Conservation (phyloP, 2,888 invertebrate genomes). For the Boloria selene region DNA sequence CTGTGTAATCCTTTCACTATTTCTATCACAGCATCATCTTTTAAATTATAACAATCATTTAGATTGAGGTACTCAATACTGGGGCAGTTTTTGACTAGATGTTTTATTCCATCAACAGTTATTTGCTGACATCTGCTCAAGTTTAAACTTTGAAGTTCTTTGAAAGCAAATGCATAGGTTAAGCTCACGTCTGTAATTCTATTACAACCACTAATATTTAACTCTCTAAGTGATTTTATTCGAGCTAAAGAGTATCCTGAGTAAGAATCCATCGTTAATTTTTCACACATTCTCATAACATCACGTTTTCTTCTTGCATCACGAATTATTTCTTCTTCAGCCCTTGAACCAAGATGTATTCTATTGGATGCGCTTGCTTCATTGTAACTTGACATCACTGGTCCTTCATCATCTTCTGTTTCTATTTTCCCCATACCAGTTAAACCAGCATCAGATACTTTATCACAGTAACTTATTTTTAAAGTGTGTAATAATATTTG, state of each 20-base stretch:
- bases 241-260: constrained; percentile 80
- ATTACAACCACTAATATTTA: constrained; percentile 87
- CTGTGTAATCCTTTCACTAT: constrained; percentile 69
- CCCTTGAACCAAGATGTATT: constrained; percentile 85
- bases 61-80: constrained; percentile 86
- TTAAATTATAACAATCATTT: constrained; percentile 85
- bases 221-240: constrained; percentile 77
- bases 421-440: constrained; percentile 84
- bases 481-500: constrained; percentile 82
- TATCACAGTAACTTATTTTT: constrained; percentile 85
- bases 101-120: constrained; percentile 84
- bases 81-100: constrained; percentile 85
- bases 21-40: constrained; percentile 81
- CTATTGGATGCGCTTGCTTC: constrained; percentile 53
- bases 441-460: constrained; percentile 86
- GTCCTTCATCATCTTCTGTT: constrained; percentile 56
- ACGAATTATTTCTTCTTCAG: constrained; percentile 86
- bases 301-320: constrained; percentile 85
- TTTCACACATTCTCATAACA: constrained; percentile 84
- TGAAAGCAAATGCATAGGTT: constrained; percentile 85
- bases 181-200: constrained; percentile 88
- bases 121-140: constrained; percentile 87
- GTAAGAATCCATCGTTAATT: constrained; percentile 64
- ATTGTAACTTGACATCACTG: constrained; percentile 61
- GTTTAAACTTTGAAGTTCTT: constrained; percentile 83